These are phyloP conservation scores for Clamator glandarius DNA, from an alignment of 2,797 vertebrate genomes.

Conservation along the genomic window DNA sequence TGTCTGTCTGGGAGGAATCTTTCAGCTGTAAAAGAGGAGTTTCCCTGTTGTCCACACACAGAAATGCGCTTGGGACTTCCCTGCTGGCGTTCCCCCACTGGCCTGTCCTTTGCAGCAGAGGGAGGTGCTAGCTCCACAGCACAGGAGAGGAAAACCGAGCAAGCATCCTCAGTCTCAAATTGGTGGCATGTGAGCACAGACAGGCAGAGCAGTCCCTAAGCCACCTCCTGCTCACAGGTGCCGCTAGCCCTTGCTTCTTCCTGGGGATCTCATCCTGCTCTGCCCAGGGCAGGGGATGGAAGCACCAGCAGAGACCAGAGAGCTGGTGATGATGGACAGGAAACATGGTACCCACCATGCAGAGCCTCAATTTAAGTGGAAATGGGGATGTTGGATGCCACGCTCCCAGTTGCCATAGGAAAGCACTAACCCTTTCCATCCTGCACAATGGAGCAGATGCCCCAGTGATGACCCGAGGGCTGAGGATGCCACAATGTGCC, in stretches of 20 bases:
- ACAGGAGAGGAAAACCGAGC: fast-evolving
- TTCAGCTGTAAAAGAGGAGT: neutral
- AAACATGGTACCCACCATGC: neutral
- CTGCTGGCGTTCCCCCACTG: neutral
- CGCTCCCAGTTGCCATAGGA: neutral
- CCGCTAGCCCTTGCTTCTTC: neutral
- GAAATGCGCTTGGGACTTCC: neutral
- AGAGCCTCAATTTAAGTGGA: neutral
- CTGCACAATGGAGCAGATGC: neutral
- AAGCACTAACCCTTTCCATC: neutral
- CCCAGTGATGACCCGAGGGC: neutral
- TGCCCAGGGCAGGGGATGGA: neutral
- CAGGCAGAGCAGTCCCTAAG: neutral
- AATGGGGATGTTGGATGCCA: neutral
- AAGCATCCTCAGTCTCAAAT: neutral
- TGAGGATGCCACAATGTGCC: neutral
- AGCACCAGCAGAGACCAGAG: neutral
- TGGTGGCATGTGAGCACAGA: fast-evolving
- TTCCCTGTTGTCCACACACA: neutral
- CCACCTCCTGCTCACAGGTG: neutral
- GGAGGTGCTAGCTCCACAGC: neutral
- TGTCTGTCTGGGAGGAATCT: neutral
- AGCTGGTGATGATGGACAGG: fast-evolving
- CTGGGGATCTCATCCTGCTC: neutral
- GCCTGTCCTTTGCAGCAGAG: neutral